phyloP scores from a whole-genome alignment of 2,888 invertebrate species.

The Torymus tubicola region DNA sequence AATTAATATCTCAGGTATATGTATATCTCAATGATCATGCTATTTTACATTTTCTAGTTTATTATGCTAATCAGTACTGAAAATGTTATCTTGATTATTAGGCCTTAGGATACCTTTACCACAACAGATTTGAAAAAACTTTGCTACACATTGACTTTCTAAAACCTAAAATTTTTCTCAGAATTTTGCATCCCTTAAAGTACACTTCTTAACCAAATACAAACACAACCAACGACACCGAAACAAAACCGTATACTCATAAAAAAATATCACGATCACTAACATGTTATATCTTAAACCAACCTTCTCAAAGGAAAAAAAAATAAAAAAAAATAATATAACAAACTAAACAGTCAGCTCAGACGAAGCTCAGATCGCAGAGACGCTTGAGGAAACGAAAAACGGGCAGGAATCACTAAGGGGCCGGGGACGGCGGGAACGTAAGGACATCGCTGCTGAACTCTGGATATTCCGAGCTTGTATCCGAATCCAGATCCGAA shows the following conservation, averaged over 20 bases:
- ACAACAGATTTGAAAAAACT: too few species aligned
- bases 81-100: too few species aligned
- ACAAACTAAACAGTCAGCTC: constrained; percentile 24
- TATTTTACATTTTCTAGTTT: too few species aligned
- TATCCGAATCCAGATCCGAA: constrained; percentile 74
- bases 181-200: constrained; percentile 18
- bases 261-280: background rate
- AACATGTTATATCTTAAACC: too few species aligned
- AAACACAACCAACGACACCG: constrained; percentile 34
- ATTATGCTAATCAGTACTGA: too few species aligned
- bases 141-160: too few species aligned
- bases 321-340: background rate
- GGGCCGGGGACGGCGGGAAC: constrained; percentile 74
- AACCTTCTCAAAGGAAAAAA: background rate
- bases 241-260: background rate
- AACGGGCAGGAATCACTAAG: constrained; percentile 61
- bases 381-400: constrained; percentile 19
- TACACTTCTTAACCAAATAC: constrained; percentile 1
- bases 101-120: too few species aligned
- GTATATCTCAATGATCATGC: too few species aligned
- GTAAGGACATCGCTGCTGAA: constrained; percentile 73
- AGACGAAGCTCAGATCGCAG: constrained; percentile 38
- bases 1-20: too few species aligned
- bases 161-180: too few species aligned
- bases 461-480: constrained; percentile 75